Conservation (phyloP, 2,888 invertebrate genomes). For the Rhabditoides inermis region DNA sequence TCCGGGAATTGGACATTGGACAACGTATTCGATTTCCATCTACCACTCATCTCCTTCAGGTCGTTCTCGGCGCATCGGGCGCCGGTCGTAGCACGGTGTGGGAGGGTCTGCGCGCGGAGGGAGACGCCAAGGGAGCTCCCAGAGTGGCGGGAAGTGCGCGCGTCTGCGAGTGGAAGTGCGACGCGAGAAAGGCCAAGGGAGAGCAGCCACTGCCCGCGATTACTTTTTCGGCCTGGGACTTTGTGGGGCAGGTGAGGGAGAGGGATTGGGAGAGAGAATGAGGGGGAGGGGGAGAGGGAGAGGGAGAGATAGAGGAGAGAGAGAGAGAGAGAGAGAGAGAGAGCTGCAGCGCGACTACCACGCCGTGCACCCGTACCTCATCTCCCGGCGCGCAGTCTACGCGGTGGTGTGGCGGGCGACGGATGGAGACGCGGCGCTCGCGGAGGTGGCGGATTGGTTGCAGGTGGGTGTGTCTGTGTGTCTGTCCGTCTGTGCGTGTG, state of each 20-base stretch:
- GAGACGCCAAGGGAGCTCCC: slow-evolving; percentile 53
- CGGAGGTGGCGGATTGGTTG: slow-evolving; percentile 88
- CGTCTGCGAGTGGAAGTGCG: slow-evolving; percentile 87
- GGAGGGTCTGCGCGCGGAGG: slow-evolving; percentile 19
- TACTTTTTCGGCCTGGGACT: slow-evolving; percentile 86
- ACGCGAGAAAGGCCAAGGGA: slow-evolving; percentile 54
- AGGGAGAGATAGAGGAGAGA: slow-evolving; percentile 88
- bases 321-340: slow-evolving; percentile 55
- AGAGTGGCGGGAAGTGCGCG: slow-evolving; percentile 63
- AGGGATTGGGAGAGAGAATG: slow-evolving; percentile 2
- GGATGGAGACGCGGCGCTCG: slow-evolving; percentile 80
- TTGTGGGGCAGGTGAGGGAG: slow-evolving; percentile 74
- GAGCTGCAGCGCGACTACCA: slow-evolving; percentile 73
- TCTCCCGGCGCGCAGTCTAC: slow-evolving; percentile 86
- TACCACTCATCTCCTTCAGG: no score
- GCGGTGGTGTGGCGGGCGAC: slow-evolving; percentile 87
- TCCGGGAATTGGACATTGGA: no score
- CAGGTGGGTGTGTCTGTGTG: no score
- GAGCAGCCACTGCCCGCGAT: slow-evolving; percentile 68
- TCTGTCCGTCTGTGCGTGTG: no score
- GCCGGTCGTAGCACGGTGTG: slow-evolving; percentile 23
- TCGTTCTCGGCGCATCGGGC: no score
- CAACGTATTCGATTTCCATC: no score
- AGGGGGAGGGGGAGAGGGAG: slow-evolving; percentile 31
- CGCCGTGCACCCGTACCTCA: slow-evolving; percentile 94